Evolutionary conservation across 2,888 invertebrate genomes (phyloP).

Genomic region (Synanthedon myopaeformis): DNA sequence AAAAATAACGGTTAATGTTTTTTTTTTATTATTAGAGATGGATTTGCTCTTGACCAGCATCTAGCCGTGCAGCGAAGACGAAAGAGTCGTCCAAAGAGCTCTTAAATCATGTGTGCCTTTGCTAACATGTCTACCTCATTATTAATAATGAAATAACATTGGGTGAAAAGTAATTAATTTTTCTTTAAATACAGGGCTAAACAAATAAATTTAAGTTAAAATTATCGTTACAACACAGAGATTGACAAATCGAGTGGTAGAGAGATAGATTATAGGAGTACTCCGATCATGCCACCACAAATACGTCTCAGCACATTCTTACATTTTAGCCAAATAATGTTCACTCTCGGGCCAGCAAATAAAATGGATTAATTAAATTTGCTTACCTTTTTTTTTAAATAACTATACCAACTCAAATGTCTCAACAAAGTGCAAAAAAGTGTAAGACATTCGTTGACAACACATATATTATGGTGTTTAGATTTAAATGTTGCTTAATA

Average conservation of each 20-base stretch:
- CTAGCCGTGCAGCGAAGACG: too few species aligned
- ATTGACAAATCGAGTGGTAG: too few species aligned
- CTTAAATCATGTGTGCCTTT: too few species aligned
- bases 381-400: neutral
- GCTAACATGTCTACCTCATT: too few species aligned
- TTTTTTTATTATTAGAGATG: too few species aligned
- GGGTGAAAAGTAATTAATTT: too few species aligned
- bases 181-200: neutral
- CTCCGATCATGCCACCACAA: conserved; percentile 44
- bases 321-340: conserved; percentile 29
- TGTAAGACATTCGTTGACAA: conserved; percentile 29
- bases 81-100: too few species aligned
- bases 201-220: too few species aligned
- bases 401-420: neutral
- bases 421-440: conserved; percentile 16
- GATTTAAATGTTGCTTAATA: conserved; percentile 28
- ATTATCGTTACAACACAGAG: too few species aligned
- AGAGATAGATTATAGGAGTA: neutral
- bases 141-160: too few species aligned
- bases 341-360: conserved; percentile 26
- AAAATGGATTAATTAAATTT: conserved; percentile 10
- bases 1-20: too few species aligned
- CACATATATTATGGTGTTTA: conserved; percentile 32
- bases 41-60: too few species aligned
- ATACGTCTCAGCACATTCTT: conserved; percentile 45